phyloP scores from a whole-genome alignment of 2,888 invertebrate species.

The Kryphioiulus occultus region DNA sequence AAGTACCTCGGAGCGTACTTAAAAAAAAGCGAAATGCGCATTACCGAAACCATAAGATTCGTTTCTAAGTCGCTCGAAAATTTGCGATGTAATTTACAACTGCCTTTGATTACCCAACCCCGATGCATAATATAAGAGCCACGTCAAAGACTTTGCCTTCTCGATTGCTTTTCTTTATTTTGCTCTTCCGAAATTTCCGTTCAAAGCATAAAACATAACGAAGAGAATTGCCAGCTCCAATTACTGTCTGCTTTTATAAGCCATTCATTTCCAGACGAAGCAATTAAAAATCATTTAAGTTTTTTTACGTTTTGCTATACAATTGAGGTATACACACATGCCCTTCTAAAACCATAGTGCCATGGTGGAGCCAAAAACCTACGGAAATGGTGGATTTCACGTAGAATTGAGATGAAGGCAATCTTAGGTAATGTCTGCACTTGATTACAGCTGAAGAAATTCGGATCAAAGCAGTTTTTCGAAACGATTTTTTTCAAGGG shows the following conservation, averaged over 20 bases:
- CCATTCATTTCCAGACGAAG: not conserved
- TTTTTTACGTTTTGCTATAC: no score
- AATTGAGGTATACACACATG: not conserved
- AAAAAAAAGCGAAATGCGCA: not conserved
- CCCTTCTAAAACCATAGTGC: not conserved
- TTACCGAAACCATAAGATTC: slow-evolving; percentile 18
- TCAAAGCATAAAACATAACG: not conserved
- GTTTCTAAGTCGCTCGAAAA: not conserved
- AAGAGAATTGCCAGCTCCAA: not conserved
- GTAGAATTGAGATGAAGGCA: not conserved
- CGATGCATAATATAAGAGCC: not conserved
- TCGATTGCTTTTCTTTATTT: not conserved
- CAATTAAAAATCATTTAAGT: not conserved
- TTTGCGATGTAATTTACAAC: not conserved
- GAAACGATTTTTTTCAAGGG: not conserved
- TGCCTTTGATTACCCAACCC: not conserved
- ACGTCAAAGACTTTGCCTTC: not conserved
- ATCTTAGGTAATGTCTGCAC: not conserved
- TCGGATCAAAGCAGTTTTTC: not conserved
- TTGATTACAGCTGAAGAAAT: slow-evolving; percentile 9
- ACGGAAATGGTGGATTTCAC: not conserved
- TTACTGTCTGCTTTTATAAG: not conserved
- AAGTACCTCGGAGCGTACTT: not conserved
- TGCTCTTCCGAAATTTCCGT: not conserved
- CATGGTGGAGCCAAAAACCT: not conserved